phyloP scores from a whole-genome alignment of 2,888 invertebrate genomes.

The Conistra vaccinii region DNA sequence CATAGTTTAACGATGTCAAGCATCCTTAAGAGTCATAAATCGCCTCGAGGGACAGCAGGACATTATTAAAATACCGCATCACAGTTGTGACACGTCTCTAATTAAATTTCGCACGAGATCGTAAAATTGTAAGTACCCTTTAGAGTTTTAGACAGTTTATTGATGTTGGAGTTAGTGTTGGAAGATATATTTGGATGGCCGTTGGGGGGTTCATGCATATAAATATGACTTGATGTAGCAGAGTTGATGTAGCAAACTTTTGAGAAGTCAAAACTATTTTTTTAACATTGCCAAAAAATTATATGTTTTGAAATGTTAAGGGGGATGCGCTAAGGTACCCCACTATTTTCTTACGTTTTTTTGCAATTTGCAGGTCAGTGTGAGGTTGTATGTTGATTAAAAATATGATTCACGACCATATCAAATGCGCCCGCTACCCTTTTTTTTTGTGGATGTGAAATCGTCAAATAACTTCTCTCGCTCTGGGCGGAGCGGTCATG shows the following conservation, averaged over 20 bases:
- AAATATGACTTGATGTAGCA: background rate
- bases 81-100: slow-evolving; percentile 82
- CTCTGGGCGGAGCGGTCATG: too few species aligned
- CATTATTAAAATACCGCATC: slow-evolving; percentile 87
- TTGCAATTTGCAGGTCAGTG: too few species aligned
- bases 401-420: too few species aligned
- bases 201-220: slow-evolving; percentile 24
- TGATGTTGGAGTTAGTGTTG: slow-evolving; percentile 68
- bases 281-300: background rate
- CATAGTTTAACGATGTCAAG: slow-evolving; percentile 77
- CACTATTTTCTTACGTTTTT: too few species aligned
- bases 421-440: too few species aligned
- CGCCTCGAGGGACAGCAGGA: slow-evolving; percentile 78
- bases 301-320: too few species aligned
- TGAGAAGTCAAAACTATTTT: background rate
- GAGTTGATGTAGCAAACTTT: background rate
- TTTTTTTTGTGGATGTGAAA: too few species aligned
- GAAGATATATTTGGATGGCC: slow-evolving; percentile 43
- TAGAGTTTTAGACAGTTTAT: slow-evolving; percentile 80
- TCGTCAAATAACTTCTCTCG: too few species aligned
- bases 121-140: slow-evolving; percentile 86
- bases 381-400: too few species aligned
- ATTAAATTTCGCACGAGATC: slow-evolving; percentile 87
- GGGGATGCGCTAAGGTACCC: too few species aligned
- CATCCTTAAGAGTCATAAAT: slow-evolving; percentile 80